Evolutionary conservation across 2,888 invertebrate species (phyloP).

Genomic region (Anorthoa munda): DNA sequence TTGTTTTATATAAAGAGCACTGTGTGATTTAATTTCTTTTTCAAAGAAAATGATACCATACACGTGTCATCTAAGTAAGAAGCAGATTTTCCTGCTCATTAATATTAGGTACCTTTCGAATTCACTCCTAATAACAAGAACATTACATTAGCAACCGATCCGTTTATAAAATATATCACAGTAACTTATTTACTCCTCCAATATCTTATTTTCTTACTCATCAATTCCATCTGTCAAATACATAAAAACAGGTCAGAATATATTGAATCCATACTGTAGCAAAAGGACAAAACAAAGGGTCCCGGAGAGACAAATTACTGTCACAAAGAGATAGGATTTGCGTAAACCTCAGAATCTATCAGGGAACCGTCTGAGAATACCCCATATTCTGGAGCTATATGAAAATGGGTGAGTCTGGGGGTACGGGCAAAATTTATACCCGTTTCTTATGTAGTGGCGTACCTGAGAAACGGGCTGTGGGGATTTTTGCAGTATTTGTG

Average conservation of each 20-base stretch:
- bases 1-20: background rate
- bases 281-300: conserved; percentile 71
- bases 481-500: conserved; percentile 48
- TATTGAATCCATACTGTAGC: conserved; percentile 50
- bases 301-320: conserved; percentile 72
- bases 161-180: background rate
- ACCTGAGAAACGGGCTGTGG: conserved; percentile 48
- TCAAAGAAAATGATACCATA: background rate
- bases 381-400: conserved; percentile 66
- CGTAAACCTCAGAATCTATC: conserved; percentile 73
- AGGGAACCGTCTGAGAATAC: conserved; percentile 61
- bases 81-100: background rate
- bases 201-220: conserved; percentile 30
- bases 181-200: conserved; percentile 15
- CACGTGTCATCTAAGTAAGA: background rate
- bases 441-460: conserved; percentile 49
- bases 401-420: conserved; percentile 68
- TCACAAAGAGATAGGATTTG: conserved; percentile 68
- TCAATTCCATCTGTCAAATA: conserved; percentile 55
- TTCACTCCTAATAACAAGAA: background rate
- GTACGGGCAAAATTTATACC: conserved; percentile 67
- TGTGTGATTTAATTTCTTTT: background rate
- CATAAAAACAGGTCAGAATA: conserved; percentile 47
- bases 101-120: background rate
- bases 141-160: background rate